Percentiles rank a stretch among this genome's conserved stretches.
Conservation (phyloP, 2,888 invertebrate genomes). For the Bugula neritina region DNA sequence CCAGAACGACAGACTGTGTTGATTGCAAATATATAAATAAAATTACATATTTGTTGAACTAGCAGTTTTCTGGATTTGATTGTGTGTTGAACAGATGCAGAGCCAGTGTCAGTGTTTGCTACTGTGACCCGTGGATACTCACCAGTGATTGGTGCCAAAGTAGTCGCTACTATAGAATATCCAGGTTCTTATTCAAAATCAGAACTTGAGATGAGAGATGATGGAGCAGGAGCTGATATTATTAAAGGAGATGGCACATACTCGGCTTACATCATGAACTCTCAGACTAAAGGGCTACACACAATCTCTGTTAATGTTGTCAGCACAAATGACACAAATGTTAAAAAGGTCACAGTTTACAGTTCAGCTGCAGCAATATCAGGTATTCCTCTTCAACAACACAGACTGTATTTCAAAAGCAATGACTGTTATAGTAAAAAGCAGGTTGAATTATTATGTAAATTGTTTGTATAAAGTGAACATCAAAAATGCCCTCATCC, state of each 20-base stretch:
- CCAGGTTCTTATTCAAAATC: neutral
- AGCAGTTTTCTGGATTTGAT: too few relatives aligned
- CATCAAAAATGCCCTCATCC: too few relatives aligned
- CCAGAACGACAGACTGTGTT: too few relatives aligned
- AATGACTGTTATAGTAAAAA: neutral
- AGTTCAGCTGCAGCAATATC: slow-evolving; percentile 7
- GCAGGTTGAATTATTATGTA: too few relatives aligned
- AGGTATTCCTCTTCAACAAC: neutral
- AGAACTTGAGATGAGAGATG: slow-evolving; percentile 24
- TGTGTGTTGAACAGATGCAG: neutral
- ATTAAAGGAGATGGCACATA: slow-evolving; percentile 26
- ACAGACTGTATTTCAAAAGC: too few relatives aligned
- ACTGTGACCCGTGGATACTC: slow-evolving; percentile 23
- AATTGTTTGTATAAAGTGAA: too few relatives aligned
- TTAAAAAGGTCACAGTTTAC: neutral
- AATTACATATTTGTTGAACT: too few relatives aligned
- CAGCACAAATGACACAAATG: neutral
- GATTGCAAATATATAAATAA: too few relatives aligned
- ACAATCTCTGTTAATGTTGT: slow-evolving; percentile 1
- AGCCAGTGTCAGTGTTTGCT: slow-evolving; percentile 21
- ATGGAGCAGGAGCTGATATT: slow-evolving; percentile 28
- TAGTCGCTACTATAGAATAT: slow-evolving; percentile 18
- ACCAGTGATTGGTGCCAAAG: slow-evolving; percentile 25
- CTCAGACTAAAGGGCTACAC: neutral
- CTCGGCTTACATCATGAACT: slow-evolving; percentile 15